Evolutionary conservation across 2,113 vertebrate species (phyloP).

Genomic region (Clarias batrachus): DNA sequence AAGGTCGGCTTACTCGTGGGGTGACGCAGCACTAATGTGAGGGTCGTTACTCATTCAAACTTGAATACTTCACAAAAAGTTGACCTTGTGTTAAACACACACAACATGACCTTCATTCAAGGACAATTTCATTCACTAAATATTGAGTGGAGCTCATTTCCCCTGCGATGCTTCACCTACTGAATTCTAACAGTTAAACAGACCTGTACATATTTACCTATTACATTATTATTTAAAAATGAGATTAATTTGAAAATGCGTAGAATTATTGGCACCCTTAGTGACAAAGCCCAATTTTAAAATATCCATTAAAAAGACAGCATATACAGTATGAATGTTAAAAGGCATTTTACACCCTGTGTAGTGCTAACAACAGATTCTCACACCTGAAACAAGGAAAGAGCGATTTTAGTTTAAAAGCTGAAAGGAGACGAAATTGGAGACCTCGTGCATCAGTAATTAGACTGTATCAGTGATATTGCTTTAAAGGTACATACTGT

Average conservation of each 20-base stretch:
- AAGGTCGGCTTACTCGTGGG: not conserved
- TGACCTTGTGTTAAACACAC: not conserved
- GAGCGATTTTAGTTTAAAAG: not conserved
- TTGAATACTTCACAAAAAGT: not conserved
- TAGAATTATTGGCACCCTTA: not conserved
- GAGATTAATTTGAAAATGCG: not conserved
- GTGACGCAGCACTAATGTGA: not conserved
- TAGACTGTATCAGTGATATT: conserved; percentile 31
- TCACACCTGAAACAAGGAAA: not conserved
- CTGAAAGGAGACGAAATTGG: conserved; percentile 4
- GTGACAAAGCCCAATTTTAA: not conserved
- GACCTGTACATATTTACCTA: not conserved
- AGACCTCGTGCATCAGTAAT: conserved; percentile 6
- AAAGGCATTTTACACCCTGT: not conserved
- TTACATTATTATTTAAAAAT: too few species aligned
- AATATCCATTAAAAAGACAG: not conserved
- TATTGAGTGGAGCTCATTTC: not conserved
- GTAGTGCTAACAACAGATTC: not conserved
- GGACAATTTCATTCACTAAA: not conserved
- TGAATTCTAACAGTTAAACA: not conserved
- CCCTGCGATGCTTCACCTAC: not conserved
- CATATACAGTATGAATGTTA: not conserved
- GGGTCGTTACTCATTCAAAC: conserved; percentile 7
- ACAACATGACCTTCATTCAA: not conserved
- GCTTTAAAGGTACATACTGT: not conserved